Base-by-base conservation (phyloP, 2,797 vertebrate genomes). In the Sebastes minor region DNA sequence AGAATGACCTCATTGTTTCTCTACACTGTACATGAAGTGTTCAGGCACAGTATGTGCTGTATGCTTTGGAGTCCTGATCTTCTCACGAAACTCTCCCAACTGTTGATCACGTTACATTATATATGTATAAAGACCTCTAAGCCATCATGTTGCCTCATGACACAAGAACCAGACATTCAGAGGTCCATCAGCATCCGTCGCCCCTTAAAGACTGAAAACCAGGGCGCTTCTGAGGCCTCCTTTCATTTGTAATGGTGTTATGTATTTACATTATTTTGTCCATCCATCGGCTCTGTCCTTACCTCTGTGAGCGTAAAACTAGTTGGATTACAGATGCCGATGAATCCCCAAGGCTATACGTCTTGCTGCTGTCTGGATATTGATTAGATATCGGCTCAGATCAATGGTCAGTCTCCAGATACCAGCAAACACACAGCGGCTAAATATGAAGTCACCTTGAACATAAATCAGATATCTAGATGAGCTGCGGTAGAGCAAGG, bases 1-100 rank as follows among this genome's bases (percentile, higher is more conserved):
- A 88, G 71, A 91, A 88, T 60, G n/a, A 88, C 22, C 30, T 82
- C 82, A 88, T 89, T 89, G 87, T 89, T 85, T 74, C 53, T 42
- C 18, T 23, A 22, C 42, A 55, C 16, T 86, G 11, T 35, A 65
- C 67, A 25, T 62, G 35, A 69, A 62, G 38, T 59, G 55, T 56
- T 86, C 42, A 28, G 68, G 74, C 59, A 53, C 55, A 60, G 52
- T 75, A 20, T 71, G 80, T 28, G 18, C 57, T 64, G 33, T 22
- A 18, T 32, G 25, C 71, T 32, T 65, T 49, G 25, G 46, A 35
- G 33, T 12, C 4, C 1, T 35, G 33, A 35, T 35, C 4, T 59
- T 42, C 13, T 60, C 56, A 53, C 49, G n/a, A 56, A 62, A 73
- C n/a, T 4, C 12, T 6, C 22, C 8, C 8, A 46, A 18, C 27